Evolutionary conservation across 2,797 vertebrate genomes (phyloP).

Genomic region (Scleropages formosus): DNA sequence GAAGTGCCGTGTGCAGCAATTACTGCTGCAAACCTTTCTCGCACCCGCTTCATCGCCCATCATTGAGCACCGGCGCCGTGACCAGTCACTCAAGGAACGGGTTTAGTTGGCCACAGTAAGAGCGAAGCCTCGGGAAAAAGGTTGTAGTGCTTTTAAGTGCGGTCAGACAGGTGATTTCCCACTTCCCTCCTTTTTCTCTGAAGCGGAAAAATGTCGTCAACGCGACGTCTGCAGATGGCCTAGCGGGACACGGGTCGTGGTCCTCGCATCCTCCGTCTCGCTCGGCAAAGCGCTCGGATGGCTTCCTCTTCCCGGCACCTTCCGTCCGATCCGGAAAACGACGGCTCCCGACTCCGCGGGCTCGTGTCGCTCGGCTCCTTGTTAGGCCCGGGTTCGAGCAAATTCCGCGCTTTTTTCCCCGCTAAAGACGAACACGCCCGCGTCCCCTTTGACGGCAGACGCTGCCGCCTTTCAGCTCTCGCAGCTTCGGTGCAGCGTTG

Average conservation of each 20-base stretch:
- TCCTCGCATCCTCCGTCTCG: not conserved
- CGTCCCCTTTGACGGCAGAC: not conserved
- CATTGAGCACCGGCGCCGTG: not conserved
- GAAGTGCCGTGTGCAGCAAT: too few species aligned
- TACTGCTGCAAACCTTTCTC: not conserved
- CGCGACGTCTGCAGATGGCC: not conserved
- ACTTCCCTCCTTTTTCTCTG: not conserved
- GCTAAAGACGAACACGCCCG: not conserved
- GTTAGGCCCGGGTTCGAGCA: not conserved
- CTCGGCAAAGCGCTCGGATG: not conserved
- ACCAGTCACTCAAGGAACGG: not conserved
- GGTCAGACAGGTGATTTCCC: not conserved
- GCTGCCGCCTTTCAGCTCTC: not conserved
- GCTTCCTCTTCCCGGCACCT: not conserved
- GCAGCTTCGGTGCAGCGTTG: not conserved
- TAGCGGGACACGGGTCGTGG: not conserved
- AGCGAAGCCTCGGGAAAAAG: not conserved
- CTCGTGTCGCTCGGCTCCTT: not conserved
- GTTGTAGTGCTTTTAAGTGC: not conserved
- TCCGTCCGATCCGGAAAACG: not conserved
- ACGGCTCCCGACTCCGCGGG: too few species aligned
- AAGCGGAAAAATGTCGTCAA: not conserved
- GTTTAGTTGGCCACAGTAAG: not conserved
- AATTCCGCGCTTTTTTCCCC: not conserved
- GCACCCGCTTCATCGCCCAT: not conserved